phyloP scores from a whole-genome alignment of 2,888 invertebrate species.

The Apeira syringaria region DNA sequence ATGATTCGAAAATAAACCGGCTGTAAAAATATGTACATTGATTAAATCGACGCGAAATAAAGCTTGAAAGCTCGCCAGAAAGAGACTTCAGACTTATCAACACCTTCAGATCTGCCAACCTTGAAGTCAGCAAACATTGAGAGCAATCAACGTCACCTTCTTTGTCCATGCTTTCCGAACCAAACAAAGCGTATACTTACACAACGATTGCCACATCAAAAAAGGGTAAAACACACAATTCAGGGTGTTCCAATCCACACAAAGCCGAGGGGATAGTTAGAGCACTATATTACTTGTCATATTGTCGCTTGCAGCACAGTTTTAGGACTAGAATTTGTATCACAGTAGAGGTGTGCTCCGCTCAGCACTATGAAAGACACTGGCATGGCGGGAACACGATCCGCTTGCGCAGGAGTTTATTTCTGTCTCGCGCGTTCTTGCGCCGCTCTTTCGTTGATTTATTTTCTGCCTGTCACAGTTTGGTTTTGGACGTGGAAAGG shows the following conservation, averaged over 20 bases:
- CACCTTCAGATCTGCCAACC: not conserved
- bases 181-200: conserved; percentile 67
- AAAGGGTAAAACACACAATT: conserved; percentile 50
- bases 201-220: conserved; percentile 62
- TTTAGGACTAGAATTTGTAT: conserved; percentile 65
- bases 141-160: conserved; percentile 5
- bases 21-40: conserved; percentile 9
- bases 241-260: conserved; percentile 54
- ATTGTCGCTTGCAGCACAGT: conserved; percentile 53
- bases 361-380: conserved; percentile 58
- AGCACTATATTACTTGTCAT: conserved; percentile 71
- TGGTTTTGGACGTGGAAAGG: conserved; percentile 69
- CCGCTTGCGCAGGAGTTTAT: conserved; percentile 64
- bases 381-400: conserved; percentile 74
- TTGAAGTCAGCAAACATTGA: not conserved
- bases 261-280: conserved; percentile 48
- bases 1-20: conserved; percentile 5
- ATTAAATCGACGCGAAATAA: not conserved
- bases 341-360: conserved; percentile 62
- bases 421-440: conserved; percentile 60
- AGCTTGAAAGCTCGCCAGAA: conserved; percentile 11
- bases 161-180: conserved; percentile 26
- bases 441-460: conserved; percentile 46
- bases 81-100: not conserved
- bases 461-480: conserved; percentile 67